These are phyloP conservation scores for Leptarthrus brevirostris DNA, from an alignment of 2,888 invertebrate genomes.

Conservation along the genomic window DNA sequence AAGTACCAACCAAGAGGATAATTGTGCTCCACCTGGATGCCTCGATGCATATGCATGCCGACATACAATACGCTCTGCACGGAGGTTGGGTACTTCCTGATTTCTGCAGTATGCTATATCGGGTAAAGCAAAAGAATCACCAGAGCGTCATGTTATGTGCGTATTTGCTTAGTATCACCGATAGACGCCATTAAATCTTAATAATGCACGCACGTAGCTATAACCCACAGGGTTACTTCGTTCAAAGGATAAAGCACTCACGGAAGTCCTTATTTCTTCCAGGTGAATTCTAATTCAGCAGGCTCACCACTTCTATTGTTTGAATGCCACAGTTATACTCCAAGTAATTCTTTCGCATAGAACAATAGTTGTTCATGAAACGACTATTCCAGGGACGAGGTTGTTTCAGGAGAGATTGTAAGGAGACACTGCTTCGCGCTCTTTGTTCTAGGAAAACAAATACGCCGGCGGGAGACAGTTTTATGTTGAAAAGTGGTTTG, in stretches of 20 bases:
- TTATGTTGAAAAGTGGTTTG: slow-evolving; percentile 45
- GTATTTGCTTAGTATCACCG: slow-evolving; percentile 5
- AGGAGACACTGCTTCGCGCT: slow-evolving; percentile 31
- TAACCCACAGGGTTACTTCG: not conserved
- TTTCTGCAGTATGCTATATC: not conserved
- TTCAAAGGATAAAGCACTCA: not conserved
- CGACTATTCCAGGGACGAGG: slow-evolving; percentile 32
- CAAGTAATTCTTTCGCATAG: slow-evolving; percentile 27
- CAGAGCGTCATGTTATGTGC: slow-evolving; percentile 1
- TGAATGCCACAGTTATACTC: slow-evolving; percentile 29
- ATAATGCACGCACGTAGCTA: slow-evolving; percentile 3
- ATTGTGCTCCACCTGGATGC: not conserved
- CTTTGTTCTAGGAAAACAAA: slow-evolving; percentile 41
- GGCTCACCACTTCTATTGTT: slow-evolving; percentile 26
- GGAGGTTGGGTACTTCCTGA: slow-evolving; percentile 6
- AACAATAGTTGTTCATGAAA: slow-evolving; percentile 35
- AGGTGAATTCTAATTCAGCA: slow-evolving; percentile 31
- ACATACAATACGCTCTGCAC: not conserved
- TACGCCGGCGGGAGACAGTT: slow-evolving; percentile 44
- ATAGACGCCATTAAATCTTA: slow-evolving; percentile 22
- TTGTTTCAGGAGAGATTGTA: slow-evolving; percentile 24
- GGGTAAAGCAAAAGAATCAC: slow-evolving; percentile 6
- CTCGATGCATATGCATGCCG: not conserved
- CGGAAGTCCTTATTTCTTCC: slow-evolving; percentile 34
- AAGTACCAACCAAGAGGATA: slow-evolving; percentile 18